A percentile compares a stretch with the other conserved stretches of the same genome.
These are phyloP conservation scores for Ischnura elegans DNA, from an alignment of 2,888 invertebrate genomes.

Conservation along the genomic window DNA sequence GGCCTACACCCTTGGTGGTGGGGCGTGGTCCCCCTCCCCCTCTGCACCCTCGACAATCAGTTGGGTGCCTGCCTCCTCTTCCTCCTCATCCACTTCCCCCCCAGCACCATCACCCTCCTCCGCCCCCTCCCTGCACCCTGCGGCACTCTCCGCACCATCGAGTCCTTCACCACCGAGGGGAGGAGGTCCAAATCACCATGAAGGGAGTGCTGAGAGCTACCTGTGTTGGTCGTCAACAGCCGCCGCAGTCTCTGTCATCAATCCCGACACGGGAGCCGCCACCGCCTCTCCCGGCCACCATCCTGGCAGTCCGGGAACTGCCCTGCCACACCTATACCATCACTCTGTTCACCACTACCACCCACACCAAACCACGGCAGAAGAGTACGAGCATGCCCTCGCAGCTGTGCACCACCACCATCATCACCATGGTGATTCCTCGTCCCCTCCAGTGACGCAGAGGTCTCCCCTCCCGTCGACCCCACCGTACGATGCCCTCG, in stretches of 20 bases:
- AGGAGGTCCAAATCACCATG: background rate
- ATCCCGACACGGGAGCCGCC: slow-evolving; percentile 3
- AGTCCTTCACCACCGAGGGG: slow-evolving; percentile 53
- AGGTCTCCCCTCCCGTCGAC: slow-evolving; percentile 36
- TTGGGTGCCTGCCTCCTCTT: slow-evolving; percentile 49
- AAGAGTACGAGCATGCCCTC: slow-evolving; percentile 44
- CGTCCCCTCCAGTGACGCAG: slow-evolving; percentile 42
- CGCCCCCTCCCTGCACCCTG: slow-evolving; percentile 37
- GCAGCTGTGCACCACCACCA: slow-evolving; percentile 58
- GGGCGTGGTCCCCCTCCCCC: slow-evolving; percentile 51
- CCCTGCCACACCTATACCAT: slow-evolving; percentile 45
- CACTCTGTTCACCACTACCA: slow-evolving; percentile 62
- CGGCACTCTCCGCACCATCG: slow-evolving; percentile 13
- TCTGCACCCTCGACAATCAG: slow-evolving; percentile 54
- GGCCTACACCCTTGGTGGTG: slow-evolving; percentile 26
- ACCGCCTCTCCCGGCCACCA: slow-evolving; percentile 31
- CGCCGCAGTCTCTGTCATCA: background rate
- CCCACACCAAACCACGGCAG: slow-evolving; percentile 37
- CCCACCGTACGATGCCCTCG: slow-evolving; percentile 63
- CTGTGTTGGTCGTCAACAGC: slow-evolving; percentile 51
- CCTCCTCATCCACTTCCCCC: slow-evolving; percentile 53
- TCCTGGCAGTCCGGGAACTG: slow-evolving; percentile 22
- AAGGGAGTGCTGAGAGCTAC: slow-evolving; percentile 22
- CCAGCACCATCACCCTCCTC: slow-evolving; percentile 51
- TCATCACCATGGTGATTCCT: slow-evolving; percentile 32